A percentile compares a stretch with the other conserved stretches of the same genome.
Conservation (phyloP, 1,140 invertebrate species). For the Ceratina japonica region DNA sequence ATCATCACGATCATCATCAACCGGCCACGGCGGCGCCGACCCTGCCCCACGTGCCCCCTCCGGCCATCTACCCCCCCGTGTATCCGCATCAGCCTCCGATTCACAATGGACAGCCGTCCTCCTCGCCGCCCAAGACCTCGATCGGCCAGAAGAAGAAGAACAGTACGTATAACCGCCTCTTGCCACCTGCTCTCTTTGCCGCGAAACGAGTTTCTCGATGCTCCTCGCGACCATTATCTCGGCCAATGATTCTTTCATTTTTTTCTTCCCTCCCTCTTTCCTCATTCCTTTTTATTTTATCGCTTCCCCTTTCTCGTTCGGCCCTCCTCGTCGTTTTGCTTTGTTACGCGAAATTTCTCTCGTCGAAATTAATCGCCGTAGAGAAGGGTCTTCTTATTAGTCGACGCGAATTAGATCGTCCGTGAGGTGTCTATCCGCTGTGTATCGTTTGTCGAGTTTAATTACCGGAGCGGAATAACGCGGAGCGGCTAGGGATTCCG, state of each 20-base stretch:
- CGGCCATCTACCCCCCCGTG: constrained; percentile 75
- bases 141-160: constrained; percentile 79
- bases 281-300: constrained; percentile 6
- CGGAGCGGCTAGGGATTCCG: too few relatives aligned
- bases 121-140: constrained; percentile 75
- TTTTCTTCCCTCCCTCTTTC: background rate
- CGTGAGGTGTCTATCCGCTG: background rate
- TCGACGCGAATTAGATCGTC: constrained; percentile 19
- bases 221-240: constrained; percentile 47
- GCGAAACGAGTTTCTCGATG: constrained; percentile 45
- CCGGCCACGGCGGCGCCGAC: constrained; percentile 79
- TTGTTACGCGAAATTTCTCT: constrained; percentile 22
- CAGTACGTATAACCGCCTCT: constrained; percentile 71
- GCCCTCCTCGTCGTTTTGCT: background rate
- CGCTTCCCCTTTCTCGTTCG: background rate
- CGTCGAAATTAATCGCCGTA: constrained; percentile 21
- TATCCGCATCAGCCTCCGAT: constrained; percentile 74
- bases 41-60: constrained; percentile 78
- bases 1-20: constrained; percentile 73
- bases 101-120: constrained; percentile 74
- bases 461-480: background rate
- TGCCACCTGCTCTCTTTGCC: constrained; percentile 46
- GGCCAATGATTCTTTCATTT: constrained; percentile 33
- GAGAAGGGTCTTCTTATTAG: constrained; percentile 11
- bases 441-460: background rate